A percentile compares a stretch with the other conserved stretches of the same genome.
Evolutionary conservation across 1,140 invertebrate genomes (phyloP).

Genomic region (Drosophila tropicalis): DNA sequence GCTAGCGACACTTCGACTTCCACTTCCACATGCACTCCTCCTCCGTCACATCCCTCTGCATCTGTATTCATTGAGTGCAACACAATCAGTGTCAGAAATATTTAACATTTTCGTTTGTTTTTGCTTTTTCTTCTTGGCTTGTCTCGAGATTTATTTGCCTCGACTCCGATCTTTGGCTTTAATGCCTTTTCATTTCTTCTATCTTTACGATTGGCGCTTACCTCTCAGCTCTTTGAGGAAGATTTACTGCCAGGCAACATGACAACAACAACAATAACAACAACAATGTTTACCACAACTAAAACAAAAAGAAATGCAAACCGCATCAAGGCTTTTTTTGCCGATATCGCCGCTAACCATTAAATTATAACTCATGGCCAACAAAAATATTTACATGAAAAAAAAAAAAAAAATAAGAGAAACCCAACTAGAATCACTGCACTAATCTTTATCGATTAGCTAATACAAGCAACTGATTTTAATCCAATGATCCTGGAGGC

Average conservation of each 20-base stretch:
- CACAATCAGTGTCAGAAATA: constrained; percentile 67
- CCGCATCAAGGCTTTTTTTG: background rate
- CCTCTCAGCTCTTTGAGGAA: constrained; percentile 50
- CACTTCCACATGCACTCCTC: background rate
- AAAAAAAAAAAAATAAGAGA: background rate
- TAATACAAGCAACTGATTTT: background rate
- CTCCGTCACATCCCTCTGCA: too few relatives aligned
- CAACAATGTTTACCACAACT: constrained; percentile 6
- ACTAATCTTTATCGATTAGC: background rate
- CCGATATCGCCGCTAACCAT: constrained; percentile 1
- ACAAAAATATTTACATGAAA: background rate
- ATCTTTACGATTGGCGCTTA: constrained; percentile 14
- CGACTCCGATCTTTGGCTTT: constrained; percentile 23
- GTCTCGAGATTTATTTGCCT: constrained; percentile 60
- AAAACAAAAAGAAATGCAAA: background rate
- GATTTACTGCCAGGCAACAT: constrained; percentile 52
- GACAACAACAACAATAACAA: constrained; percentile 11
- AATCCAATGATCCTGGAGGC: background rate
- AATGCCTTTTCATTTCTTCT: background rate
- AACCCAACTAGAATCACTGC: background rate
- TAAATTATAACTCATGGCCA: constrained; percentile 5
- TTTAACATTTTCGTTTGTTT: constrained; percentile 55
- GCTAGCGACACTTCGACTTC: background rate
- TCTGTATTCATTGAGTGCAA: constrained; percentile 12
- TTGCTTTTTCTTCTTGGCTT: constrained; percentile 9